Percentiles rank a stretch among this genome's conserved stretches.
phyloP scores from a whole-genome alignment of 2,113 vertebrate species.

The Climacteris rufus region DNA sequence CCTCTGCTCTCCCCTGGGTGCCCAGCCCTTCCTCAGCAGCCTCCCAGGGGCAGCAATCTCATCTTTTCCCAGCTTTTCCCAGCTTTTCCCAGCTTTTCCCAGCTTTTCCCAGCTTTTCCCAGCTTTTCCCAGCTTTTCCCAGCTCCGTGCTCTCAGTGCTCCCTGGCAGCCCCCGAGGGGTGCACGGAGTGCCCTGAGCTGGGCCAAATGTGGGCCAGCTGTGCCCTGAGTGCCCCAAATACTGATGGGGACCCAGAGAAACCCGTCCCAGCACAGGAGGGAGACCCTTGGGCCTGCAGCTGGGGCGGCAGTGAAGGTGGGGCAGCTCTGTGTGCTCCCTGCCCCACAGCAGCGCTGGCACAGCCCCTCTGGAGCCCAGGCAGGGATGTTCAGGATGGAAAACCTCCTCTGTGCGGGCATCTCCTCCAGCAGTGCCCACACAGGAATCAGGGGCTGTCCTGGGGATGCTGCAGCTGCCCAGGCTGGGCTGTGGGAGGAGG shows the following conservation, averaged over 20 bases:
- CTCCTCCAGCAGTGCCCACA: background rate
- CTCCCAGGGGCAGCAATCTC: background rate
- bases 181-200: no score
- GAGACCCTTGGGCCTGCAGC: background rate
- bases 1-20: background rate
- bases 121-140: background rate
- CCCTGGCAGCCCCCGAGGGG: no score
- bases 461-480: background rate
- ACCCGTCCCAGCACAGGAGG: background rate
- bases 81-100: background rate
- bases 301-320: background rate
- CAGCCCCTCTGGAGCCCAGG: background rate
- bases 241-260: background rate
- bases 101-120: background rate
- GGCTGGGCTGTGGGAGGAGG: background rate
- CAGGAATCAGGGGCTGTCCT: background rate
- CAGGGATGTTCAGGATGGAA: background rate
- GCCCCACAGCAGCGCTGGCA: background rate
- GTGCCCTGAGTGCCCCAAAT: no score
- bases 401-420: accelerated
- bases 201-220: no score
- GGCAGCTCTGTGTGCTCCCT: background rate
- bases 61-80: background rate
- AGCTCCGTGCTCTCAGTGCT: no score
- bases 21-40: background rate